phyloP scores from a whole-genome alignment of 35 echinoderm and acorn worm species.

The Hemicentrotus pulcherrimus region DNA sequence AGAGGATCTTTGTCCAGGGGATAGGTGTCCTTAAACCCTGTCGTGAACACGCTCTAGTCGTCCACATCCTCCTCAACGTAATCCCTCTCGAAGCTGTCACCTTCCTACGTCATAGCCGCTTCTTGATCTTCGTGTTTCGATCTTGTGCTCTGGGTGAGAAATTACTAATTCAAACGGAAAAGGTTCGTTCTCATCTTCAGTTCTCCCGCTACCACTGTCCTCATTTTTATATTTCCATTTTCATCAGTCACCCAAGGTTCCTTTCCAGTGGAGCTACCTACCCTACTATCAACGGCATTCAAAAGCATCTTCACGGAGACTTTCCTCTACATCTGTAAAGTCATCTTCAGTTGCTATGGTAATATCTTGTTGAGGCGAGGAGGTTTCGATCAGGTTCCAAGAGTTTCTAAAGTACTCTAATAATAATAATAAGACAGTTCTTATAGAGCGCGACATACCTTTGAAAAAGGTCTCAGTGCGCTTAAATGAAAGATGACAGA shows the following conservation, averaged over 20 bases:
- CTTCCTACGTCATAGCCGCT: neutral
- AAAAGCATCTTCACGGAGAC: neutral
- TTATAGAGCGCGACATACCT: no score
- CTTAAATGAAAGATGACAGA: no score
- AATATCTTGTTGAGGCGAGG: neutral
- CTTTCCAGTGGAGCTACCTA: neutral
- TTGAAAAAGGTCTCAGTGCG: no score
- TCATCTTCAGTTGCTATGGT: neutral
- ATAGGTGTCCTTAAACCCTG: neutral
- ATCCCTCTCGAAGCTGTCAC: conserved; percentile 9
- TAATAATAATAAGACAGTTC: no score
- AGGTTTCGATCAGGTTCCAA: neutral
- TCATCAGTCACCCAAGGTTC: neutral
- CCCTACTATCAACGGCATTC: neutral
- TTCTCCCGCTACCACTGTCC: neutral
- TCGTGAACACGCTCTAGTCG: neutral
- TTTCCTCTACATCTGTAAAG: neutral
- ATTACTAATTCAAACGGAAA: neutral
- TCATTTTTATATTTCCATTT: neutral
- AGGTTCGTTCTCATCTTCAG: neutral
- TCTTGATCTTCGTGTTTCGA: neutral
- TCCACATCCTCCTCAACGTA: neutral
- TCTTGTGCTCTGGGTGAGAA: neutral
- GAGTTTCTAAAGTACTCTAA: neutral
- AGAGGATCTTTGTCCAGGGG: no score